Conservation (phyloP, 2,888 invertebrate genomes). For the Yponomeuta sedellus region DNA sequence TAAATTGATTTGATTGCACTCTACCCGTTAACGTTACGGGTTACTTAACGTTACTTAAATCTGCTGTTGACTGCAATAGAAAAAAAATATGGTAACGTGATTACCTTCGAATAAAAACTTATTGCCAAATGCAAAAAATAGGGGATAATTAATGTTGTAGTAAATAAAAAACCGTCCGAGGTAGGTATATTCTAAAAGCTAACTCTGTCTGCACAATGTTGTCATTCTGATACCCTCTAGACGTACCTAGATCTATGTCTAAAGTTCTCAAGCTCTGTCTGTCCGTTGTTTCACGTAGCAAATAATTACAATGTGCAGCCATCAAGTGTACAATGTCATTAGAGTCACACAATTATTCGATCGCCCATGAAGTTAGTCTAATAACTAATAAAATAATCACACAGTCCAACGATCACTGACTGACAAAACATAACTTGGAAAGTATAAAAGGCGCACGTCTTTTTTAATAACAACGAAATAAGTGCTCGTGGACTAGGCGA, state of each 20-base stretch:
- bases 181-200: too few species aligned
- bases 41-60: too few species aligned
- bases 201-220: too few species aligned
- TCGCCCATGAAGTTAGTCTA: slow-evolving; percentile 32
- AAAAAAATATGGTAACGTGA: too few species aligned
- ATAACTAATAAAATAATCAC: not conserved
- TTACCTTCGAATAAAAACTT: too few species aligned
- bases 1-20: too few species aligned
- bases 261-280: not conserved
- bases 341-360: slow-evolving; percentile 34
- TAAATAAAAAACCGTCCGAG: too few species aligned
- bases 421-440: not conserved
- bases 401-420: not conserved
- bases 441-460: not conserved
- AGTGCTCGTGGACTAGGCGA: too few species aligned
- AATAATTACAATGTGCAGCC: slow-evolving; percentile 26
- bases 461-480: not conserved
- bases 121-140: too few species aligned
- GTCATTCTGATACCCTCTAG: not conserved
- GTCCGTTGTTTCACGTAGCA: slow-evolving; percentile 12
- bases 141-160: too few species aligned
- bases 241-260: not conserved
- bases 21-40: too few species aligned
- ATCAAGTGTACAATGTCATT: slow-evolving; percentile 22
- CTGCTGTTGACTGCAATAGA: too few species aligned